Percentiles rank a stretch among this genome's conserved stretches.
Evolutionary conservation across 2,888 invertebrate genomes (phyloP).

Genomic region (Mamestra brassicae): DNA sequence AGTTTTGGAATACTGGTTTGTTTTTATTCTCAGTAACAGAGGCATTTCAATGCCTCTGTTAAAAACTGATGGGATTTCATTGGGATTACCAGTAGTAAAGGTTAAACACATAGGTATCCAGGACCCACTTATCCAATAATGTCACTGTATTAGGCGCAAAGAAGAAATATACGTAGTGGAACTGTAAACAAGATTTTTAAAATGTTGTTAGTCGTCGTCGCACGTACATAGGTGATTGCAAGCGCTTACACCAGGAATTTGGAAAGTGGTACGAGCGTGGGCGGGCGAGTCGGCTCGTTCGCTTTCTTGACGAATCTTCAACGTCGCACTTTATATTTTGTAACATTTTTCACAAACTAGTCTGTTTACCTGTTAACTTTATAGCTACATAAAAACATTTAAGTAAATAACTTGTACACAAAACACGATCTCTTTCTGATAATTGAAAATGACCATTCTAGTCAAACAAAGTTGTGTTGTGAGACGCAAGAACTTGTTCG

Average conservation of each 20-base stretch:
- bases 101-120: too few species aligned
- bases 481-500: conserved; percentile 25
- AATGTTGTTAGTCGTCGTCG: conserved; percentile 75
- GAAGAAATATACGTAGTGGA: conserved; percentile 57
- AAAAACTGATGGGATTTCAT: background rate
- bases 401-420: conserved; percentile 46
- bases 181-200: conserved; percentile 73
- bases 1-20: too few species aligned
- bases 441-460: conserved; percentile 41
- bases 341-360: conserved; percentile 82
- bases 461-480: conserved; percentile 30
- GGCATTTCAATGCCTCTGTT: background rate
- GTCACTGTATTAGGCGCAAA: background rate
- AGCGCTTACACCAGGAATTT: conserved; percentile 89
- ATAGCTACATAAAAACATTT: conserved; percentile 62
- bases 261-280: conserved; percentile 89
- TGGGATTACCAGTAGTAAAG: background rate
- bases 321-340: conserved; percentile 86
- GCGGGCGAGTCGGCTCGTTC: conserved; percentile 86
- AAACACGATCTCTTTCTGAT: conserved; percentile 52
- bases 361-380: conserved; percentile 70
- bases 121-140: background rate
- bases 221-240: conserved; percentile 87
- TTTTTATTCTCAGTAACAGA: background rate
- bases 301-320: conserved; percentile 88